Evolutionary conservation across 2,888 invertebrate genomes (phyloP).

Genomic region (Tipula confusa): DNA sequence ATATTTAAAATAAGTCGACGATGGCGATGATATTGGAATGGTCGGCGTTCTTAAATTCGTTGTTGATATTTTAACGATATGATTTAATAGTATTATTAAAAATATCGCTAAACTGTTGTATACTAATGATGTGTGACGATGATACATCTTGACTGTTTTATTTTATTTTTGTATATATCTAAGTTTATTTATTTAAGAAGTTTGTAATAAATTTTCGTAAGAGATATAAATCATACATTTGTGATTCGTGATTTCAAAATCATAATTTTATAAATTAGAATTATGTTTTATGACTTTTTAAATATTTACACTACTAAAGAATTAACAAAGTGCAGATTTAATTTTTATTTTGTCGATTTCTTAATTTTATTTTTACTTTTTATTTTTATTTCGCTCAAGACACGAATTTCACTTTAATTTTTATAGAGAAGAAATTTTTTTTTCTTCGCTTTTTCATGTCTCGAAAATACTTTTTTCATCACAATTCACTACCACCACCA

Average conservation of each 20-base stretch:
- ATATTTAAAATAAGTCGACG: neutral
- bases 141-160: neutral
- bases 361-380: neutral
- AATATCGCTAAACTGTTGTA: slow-evolving; percentile 20
- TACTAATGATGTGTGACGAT: slow-evolving; percentile 7
- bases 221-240: slow-evolving; percentile 6
- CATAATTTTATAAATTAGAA: neutral
- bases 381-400: neutral
- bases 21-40: neutral
- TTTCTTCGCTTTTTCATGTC: slow-evolving; percentile 5
- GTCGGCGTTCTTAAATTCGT: neutral
- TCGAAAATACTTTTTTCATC: neutral
- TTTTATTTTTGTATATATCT: neutral
- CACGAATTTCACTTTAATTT: neutral
- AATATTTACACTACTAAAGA: neutral
- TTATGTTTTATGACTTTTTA: slow-evolving; percentile 25
- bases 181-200: neutral
- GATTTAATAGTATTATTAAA: slow-evolving; percentile 9
- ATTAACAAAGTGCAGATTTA: neutral
- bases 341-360: neutral
- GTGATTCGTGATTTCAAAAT: slow-evolving; percentile 9
- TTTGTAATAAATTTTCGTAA: neutral
- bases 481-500: neutral
- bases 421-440: neutral
- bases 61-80: slow-evolving; percentile 9